Evolutionary conservation across 2,113 vertebrate species (phyloP).

Genomic region (Corythornis madagascariensis): DNA sequence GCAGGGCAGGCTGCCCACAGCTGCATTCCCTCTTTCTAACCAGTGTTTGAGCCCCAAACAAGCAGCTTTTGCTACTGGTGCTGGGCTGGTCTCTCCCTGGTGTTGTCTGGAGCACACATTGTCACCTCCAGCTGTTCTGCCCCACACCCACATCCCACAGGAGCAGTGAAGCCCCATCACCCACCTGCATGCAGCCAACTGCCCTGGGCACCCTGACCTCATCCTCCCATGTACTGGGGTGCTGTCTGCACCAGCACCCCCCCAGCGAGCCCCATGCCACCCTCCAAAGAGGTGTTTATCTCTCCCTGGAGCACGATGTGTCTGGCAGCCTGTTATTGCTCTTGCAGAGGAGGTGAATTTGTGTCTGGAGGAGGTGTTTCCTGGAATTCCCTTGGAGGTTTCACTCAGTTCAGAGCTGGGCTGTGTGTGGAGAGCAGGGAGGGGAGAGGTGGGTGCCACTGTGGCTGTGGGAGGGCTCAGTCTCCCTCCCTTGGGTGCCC

Average conservation of each 20-base stretch:
- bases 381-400: not conserved
- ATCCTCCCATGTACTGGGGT: fast-evolving
- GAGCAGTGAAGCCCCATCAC: not conserved
- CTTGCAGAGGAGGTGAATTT: not conserved
- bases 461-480: not conserved
- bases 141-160: not conserved
- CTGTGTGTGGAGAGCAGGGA: not conserved
- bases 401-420: not conserved
- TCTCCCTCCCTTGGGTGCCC: not conserved
- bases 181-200: fast-evolving
- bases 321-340: not conserved
- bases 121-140: not conserved
- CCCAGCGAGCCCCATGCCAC: not conserved
- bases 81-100: not conserved
- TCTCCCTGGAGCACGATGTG: not conserved
- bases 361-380: not conserved
- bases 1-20: not conserved
- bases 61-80: fast-evolving
- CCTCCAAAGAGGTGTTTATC: not conserved
- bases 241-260: not conserved
- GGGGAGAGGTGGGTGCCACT: not conserved
- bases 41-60: not conserved
- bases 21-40: not conserved
- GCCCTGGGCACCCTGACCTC: not conserved
- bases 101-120: fast-evolving